Evolutionary conservation across 2,797 vertebrate species (phyloP).

Genomic region (Gymnothorax reevesii): DNA sequence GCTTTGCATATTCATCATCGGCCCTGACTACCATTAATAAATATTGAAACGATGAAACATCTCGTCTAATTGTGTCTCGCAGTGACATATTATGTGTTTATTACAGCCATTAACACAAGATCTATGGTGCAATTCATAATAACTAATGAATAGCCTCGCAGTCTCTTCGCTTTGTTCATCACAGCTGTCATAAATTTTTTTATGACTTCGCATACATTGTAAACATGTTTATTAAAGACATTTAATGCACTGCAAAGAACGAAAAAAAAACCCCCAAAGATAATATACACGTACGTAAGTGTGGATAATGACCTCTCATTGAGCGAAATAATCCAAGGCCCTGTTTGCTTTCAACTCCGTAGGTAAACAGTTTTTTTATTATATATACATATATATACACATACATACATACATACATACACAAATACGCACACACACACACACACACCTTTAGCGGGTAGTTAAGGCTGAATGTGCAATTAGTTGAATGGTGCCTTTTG

Average conservation of each 20-base stretch:
- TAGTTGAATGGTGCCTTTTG: too few relatives aligned
- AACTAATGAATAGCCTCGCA: not conserved
- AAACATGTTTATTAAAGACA: not conserved
- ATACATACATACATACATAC: too few relatives aligned
- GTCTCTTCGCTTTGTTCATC: not conserved
- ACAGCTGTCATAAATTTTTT: not conserved
- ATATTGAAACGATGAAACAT: slow-evolving; percentile 11
- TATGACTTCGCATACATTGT: not conserved
- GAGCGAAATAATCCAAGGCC: not conserved
- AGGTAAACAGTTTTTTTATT: too few relatives aligned
- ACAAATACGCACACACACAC: too few relatives aligned
- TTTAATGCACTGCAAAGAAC: not conserved
- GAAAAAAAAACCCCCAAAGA: not conserved
- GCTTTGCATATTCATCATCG: not conserved
- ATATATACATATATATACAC: too few relatives aligned
- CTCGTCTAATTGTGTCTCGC: slow-evolving; percentile 20
- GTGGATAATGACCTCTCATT: not conserved
- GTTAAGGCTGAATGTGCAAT: too few relatives aligned
- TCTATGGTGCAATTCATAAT: slow-evolving; percentile 23
- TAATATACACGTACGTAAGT: not conserved
- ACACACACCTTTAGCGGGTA: too few relatives aligned
- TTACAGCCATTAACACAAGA: slow-evolving; percentile 7
- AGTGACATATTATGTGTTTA: slow-evolving; percentile 24
- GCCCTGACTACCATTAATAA: not conserved
- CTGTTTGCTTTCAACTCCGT: too few relatives aligned